phyloP scores from a whole-genome alignment of 2,113 vertebrate genomes.

The Hippotragus niger region DNA sequence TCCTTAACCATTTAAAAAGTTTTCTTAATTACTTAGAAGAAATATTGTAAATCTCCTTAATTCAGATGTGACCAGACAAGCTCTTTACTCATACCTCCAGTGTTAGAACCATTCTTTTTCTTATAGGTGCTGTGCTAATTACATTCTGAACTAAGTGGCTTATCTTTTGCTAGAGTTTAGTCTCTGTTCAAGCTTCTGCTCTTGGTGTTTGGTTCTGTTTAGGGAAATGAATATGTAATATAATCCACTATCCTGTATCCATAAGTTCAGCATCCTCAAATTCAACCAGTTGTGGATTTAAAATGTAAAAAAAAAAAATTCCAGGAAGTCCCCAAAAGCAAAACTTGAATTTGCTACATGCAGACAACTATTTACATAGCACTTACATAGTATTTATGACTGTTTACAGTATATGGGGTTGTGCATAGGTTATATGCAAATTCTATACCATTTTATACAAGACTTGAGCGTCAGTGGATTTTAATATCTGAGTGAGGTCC shows the following conservation, averaged over 20 bases:
- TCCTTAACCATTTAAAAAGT: not conserved
- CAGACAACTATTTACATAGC: not conserved
- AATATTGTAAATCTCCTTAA: not conserved
- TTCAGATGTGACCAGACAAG: not conserved
- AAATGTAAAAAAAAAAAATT: not conserved
- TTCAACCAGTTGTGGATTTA: not conserved
- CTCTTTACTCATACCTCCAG: not conserved
- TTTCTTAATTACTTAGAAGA: not conserved
- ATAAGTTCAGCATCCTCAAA: not conserved
- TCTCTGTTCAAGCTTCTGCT: not conserved
- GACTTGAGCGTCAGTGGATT: not conserved
- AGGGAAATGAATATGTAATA: not conserved
- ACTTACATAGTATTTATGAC: not conserved
- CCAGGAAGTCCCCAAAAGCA: not conserved
- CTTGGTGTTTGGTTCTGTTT: not conserved
- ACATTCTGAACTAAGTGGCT: not conserved
- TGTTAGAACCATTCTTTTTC: not conserved
- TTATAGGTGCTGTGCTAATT: not conserved
- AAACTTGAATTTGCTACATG: not conserved
- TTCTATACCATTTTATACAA: not conserved
- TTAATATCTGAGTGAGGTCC: not conserved
- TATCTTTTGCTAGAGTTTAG: not conserved
- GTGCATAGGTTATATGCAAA: not conserved
- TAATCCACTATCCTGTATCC: not conserved
- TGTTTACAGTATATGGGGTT: not conserved